Conservation (phyloP, 92 coral and sea anemone species). For the Meandrina meandrites region DNA sequence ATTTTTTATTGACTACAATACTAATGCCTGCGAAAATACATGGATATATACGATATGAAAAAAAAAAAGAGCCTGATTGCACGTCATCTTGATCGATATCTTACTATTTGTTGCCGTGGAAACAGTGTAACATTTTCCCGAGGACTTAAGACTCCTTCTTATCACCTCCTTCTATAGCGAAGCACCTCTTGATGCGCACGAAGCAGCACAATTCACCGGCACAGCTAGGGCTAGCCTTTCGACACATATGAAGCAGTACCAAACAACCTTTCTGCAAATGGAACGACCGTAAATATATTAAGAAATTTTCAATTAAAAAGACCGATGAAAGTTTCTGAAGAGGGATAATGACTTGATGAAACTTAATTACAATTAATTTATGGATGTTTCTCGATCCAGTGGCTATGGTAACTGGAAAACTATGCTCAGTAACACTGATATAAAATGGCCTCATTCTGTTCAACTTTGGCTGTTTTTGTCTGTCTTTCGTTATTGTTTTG, state of each 20-base stretch:
- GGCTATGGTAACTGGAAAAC: too few relatives aligned
- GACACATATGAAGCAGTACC: not conserved
- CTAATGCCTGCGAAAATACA: constrained; percentile 10
- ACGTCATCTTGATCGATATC: constrained; percentile 19
- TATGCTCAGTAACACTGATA: too few relatives aligned
- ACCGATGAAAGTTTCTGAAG: not conserved
- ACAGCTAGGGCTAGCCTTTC: not conserved
- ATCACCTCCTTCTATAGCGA: not conserved
- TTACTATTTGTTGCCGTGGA: constrained; percentile 34
- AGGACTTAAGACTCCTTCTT: not conserved
- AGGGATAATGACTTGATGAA: not conserved
- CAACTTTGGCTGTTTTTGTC: too few relatives aligned
- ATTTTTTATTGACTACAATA: not conserved
- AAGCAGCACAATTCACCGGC: constrained; percentile 26
- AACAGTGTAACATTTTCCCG: constrained; percentile 5
- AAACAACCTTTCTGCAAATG: constrained; percentile 25
- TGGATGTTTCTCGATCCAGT: too few relatives aligned
- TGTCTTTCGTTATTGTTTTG: too few relatives aligned
- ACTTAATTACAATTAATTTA: too few relatives aligned
- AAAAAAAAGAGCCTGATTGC: constrained; percentile 37
- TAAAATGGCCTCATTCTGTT: too few relatives aligned
- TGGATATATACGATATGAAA: not conserved
- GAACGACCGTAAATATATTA: not conserved
- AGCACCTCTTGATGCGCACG: constrained; percentile 35
- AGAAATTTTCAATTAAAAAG: not conserved